phyloP scores from a whole-genome alignment of 2,113 vertebrate genomes.

The Emydocephalus ijimae region DNA sequence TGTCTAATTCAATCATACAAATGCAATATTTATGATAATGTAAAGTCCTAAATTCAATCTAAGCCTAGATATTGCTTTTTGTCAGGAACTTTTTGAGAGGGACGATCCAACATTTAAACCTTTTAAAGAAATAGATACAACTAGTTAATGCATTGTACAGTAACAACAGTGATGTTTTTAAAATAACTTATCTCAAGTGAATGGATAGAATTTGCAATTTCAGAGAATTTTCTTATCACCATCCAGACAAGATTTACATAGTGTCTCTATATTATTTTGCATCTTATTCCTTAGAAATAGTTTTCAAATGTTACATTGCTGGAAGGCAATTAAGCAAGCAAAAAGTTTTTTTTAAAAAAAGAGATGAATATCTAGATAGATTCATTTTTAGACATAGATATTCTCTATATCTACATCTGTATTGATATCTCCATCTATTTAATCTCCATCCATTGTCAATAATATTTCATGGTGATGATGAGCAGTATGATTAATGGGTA shows the following conservation, averaged over 20 bases:
- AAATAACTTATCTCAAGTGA: not conserved
- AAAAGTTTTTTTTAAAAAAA: not conserved
- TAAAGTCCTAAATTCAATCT: not conserved
- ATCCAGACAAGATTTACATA: not conserved
- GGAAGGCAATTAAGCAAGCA: not conserved
- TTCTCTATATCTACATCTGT: not conserved
- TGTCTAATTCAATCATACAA: not conserved
- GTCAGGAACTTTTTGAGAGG: not conserved
- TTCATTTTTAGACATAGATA: not conserved
- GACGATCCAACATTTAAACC: not conserved
- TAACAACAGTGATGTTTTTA: not conserved
- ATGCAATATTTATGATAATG: not conserved
- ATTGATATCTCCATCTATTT: not conserved
- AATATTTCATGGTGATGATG: not conserved
- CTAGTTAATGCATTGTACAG: not conserved
- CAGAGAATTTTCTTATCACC: no score
- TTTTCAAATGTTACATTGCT: not conserved
- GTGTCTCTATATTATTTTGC: not conserved
- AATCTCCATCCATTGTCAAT: not conserved
- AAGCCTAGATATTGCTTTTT: not conserved
- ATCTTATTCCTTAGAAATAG: not conserved
- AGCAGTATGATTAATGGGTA: not conserved
- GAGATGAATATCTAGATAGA: not conserved
- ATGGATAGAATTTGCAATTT: not conserved
- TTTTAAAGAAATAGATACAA: not conserved